Evolutionary conservation across 2,797 vertebrate species (phyloP), one percentile per base, ranked within the genome.

Genomic region (Monodelphis domestica): DNA sequence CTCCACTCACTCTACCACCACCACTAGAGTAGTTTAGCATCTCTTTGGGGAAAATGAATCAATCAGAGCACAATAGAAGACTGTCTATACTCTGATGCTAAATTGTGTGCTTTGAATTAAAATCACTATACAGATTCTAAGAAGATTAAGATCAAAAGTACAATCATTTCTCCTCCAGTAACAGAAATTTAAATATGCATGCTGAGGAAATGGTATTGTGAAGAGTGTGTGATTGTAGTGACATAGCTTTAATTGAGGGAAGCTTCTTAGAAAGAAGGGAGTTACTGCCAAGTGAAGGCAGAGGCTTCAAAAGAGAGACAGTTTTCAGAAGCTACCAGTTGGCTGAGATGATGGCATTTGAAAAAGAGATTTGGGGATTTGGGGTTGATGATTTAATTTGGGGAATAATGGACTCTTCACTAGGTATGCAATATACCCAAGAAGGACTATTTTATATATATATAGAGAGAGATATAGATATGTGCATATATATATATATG

Each of bases 41-140:
- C 92, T 51, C 78, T 51, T 53, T 96, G 89, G 89, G 91, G 90
- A 96, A 90, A 94, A 93, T 92, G 97, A 96, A 97, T 92, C 70
- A 87, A 95, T 90, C 97, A 96, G 88, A 97, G 95, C 91, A 92
- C 93, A 89, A 88, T 45, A 28, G 63, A 95, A 94, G 89, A 97
- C 92, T 93, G 88, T 92, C 84, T 95, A 93, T 96, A 94, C 95
- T 94, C 89, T 88, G 95, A 95, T 63, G 91, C 78, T 63, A 93
- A 92, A 95, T 90, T 55, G 87, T 95, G 95, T 93, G 91, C 94
- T 97, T 97, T 96, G 89, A 94, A 94, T 96, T 95, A 97, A 96
- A 97, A 96, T 92, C 95, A 89, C 91, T 91, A 96, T 57, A 92
- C 70, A 89, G 93, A 97, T 96, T 96, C 57, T 95, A 96, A 91